Percentiles rank a stretch among this genome's conserved stretches.
These are phyloP conservation scores for Drosophila anomelani DNA, from an alignment of 2,888 invertebrate species.

Conservation along the genomic window DNA sequence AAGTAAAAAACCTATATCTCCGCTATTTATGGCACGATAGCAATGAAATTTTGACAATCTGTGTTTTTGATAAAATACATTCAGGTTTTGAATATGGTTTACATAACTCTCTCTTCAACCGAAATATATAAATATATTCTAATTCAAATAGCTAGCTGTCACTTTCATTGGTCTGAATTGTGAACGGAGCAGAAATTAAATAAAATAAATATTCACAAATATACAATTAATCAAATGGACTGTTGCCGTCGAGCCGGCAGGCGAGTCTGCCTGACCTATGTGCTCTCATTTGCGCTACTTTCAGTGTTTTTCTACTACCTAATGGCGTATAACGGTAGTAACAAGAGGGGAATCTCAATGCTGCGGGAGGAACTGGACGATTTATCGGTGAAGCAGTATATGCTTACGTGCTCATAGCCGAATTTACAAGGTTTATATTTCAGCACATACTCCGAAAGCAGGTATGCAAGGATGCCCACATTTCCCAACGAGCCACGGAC, in stretches of 20 bases:
- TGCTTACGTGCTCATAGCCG: fast-evolving
- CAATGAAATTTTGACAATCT: no score
- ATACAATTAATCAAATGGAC: constrained; percentile 38
- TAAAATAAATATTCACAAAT: background rate
- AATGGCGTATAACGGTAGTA: constrained; percentile 42
- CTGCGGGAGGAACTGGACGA: constrained; percentile 48
- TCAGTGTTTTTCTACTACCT: constrained; percentile 50
- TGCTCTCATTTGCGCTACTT: constrained; percentile 50
- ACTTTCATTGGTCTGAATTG: background rate
- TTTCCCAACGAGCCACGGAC: background rate
- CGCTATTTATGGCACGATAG: no score
- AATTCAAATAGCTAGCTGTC: background rate
- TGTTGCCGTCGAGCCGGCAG: background rate
- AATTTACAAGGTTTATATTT: background rate
- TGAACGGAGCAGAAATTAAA: background rate
- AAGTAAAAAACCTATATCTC: no score
- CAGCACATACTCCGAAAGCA: constrained; percentile 18
- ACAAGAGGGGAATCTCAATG: constrained; percentile 4
- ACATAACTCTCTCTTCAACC: no score
- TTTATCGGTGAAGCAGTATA: constrained; percentile 43
- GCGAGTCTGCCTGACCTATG: constrained; percentile 28
- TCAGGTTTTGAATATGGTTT: no score
- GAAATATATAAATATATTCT: background rate
- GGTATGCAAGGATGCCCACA: background rate
- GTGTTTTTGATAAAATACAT: no score